Conservation (phyloP, 2,797 vertebrate genomes). For the Austrolebias charrua region DNA sequence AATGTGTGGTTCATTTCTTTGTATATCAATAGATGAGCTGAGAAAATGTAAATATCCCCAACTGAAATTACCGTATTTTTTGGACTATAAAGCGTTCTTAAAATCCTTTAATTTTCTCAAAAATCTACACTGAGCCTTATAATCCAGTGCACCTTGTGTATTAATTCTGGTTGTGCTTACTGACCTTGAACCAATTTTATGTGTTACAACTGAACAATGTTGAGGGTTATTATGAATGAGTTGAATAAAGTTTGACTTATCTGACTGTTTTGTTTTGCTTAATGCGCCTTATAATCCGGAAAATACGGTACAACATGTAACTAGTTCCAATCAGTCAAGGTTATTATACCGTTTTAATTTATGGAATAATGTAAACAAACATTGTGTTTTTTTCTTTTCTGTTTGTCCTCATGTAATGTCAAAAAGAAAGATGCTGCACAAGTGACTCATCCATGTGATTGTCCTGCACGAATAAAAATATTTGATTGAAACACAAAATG, state of each 20-base stretch:
- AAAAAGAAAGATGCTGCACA: conserved; percentile 38
- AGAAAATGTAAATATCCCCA: conserved; percentile 26
- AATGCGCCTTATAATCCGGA: too few species aligned
- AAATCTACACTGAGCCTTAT: too few species aligned
- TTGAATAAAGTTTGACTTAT: too few species aligned
- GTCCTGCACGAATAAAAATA: conserved; percentile 62
- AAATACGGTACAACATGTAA: conserved; percentile 13
- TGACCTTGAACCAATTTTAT: too few species aligned
- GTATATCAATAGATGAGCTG: background rate
- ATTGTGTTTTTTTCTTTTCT: background rate
- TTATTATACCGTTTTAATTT: background rate
- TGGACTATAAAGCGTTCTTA: too few species aligned
- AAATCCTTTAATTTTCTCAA: too few species aligned
- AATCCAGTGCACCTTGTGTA: too few species aligned
- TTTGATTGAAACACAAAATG: conserved; percentile 35
- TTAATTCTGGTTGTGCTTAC: too few species aligned
- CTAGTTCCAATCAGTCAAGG: conserved; percentile 69
- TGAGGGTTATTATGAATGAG: too few species aligned
- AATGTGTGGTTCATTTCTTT: conserved; percentile 44
- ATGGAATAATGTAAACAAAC: background rate
- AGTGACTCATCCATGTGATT: conserved; percentile 47
- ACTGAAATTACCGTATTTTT: conserved; percentile 32
- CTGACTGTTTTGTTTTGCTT: too few species aligned
- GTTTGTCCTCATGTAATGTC: conserved; percentile 10
- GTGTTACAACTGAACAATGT: too few species aligned